Base-by-base conservation (phyloP, 2,888 invertebrate species). In the Clusia tigrina region DNA sequence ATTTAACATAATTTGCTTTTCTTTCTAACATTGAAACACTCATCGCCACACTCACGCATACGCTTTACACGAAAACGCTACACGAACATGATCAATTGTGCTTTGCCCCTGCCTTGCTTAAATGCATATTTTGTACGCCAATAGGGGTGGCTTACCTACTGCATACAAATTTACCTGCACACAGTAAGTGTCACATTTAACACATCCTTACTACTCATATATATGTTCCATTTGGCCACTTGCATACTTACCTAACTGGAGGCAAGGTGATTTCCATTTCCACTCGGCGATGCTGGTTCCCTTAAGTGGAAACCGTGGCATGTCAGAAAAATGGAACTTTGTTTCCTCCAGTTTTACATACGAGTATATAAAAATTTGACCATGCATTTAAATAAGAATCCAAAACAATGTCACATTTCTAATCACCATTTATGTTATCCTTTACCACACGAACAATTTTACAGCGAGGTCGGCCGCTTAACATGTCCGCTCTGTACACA, bases 401-500 rank as follows among this genome's bases (percentile, higher is more conserved):
- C 6, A 32, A 32, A 32, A 5, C 12, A 12, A 1, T 1, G 46
- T 20, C n/a, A 17, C 9, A 38, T 63, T 12, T 17, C 32, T 25
- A 2, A 0, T 17, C n/a, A n/a, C n/a, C 1, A 17, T 0, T 5
- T 26, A 12, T 18, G 20, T 1, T n/a, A 1, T 25, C n/a, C 54
- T 42, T 54, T 54, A 51, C 18, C 24, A 32, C 32, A 32, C 12
- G 6, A 6, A 32, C 32, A 32, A 32, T 9, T 32, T 60, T 62
- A 23, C 54, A 83, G 93, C 80, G 92, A 92, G 80, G 87, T 89
- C 65, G 93, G 92, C 46, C 88, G 91, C 57, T 81, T 93, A 69
- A 89, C 92, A n/a, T 95, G 94, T 80, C 94, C 94, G 15, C 86
- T 94, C 63, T 95, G 94, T 80, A 92, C 94, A 53, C 91, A 91